Evolutionary conservation across 2,888 invertebrate species (phyloP), one percentile per base, ranked within the genome.

Genomic region (Tineola bisselliella): DNA sequence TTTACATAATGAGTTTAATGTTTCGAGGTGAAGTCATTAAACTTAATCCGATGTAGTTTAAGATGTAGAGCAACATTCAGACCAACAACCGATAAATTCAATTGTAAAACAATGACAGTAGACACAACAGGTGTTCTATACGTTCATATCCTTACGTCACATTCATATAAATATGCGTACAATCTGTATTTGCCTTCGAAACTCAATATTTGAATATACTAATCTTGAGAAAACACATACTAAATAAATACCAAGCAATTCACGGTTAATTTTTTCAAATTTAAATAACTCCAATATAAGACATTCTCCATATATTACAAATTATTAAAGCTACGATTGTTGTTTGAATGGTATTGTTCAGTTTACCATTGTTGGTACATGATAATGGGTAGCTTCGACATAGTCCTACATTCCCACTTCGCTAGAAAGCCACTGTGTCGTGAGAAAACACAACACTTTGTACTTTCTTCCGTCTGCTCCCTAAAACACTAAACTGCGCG

Each of bases 401-500:
- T 65, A 71, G 79, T 76, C 79, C 82, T 76, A 77, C 74, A 80
- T 81, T 81, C 76, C 77, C 70, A 77, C 75, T 77, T 81, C 73
- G 70, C 66, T 67, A 68, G 67, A 69, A 69, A 68, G 65, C 65
- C 75, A 56, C 25, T 19, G 75, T 68, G 66, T 63, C 65, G 68
- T 69, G 67, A 64, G 67, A 69, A 56, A 48, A 12, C 15, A 48
- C 15, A 48, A 13, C 15, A 48, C 43, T n/a, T 13, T 13, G 43
- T 43, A 43, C 48, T 48, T 48, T 48, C 48, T 15, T 13, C 15
- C 15, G 48, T 48, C 48, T 38, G 10, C 38, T n/a, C 38, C 38
- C 38, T 38, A 38, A 38, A 38, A 38, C 2, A 38, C 38, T 38
- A n/a, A 25, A 38, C 10, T 38, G 38, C 10, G 10, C 10, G 38